A percentile compares a stretch with the other conserved stretches of the same genome.
Evolutionary conservation across 2,797 vertebrate genomes (phyloP).

Genomic region (Spheniscus humboldti): DNA sequence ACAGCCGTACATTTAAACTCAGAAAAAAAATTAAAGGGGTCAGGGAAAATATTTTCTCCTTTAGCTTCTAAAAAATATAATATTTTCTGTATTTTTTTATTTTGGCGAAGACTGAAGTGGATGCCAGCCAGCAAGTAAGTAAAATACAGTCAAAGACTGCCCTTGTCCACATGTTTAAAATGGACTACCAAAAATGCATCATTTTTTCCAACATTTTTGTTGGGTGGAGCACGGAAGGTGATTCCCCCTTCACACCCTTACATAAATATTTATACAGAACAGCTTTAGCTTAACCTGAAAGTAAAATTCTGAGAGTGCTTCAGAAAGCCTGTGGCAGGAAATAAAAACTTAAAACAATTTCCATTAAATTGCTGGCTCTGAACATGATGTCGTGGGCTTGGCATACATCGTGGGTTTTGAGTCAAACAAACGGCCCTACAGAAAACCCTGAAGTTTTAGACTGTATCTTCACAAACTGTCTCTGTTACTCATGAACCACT

Average conservation of each 20-base stretch:
- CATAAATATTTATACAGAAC: constrained; percentile 51
- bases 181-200: constrained; percentile 35
- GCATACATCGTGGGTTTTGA: neutral
- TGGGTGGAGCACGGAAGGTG: constrained; percentile 20
- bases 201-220: constrained; percentile 61
- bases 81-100: constrained; percentile 8
- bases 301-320: constrained; percentile 51
- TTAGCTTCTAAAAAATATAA: neutral
- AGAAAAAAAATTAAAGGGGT: neutral
- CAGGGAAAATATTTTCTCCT: constrained; percentile 6
- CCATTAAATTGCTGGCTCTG: constrained; percentile 56
- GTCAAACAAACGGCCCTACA: constrained; percentile 31
- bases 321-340: constrained; percentile 51
- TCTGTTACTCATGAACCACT: constrained; percentile 18
- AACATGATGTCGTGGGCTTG: neutral
- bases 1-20: neutral
- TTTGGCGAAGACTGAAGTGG: neutral
- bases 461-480: constrained; percentile 51
- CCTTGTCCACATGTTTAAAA: constrained; percentile 54
- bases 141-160: constrained; percentile 42
- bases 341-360: constrained; percentile 59
- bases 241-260: constrained; percentile 56
- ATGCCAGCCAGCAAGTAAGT: constrained; percentile 17
- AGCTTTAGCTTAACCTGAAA: constrained; percentile 38
- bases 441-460: constrained; percentile 14